phyloP scores from a whole-genome alignment of 2,888 invertebrate species.

The Nipponacmea schrenckii region DNA sequence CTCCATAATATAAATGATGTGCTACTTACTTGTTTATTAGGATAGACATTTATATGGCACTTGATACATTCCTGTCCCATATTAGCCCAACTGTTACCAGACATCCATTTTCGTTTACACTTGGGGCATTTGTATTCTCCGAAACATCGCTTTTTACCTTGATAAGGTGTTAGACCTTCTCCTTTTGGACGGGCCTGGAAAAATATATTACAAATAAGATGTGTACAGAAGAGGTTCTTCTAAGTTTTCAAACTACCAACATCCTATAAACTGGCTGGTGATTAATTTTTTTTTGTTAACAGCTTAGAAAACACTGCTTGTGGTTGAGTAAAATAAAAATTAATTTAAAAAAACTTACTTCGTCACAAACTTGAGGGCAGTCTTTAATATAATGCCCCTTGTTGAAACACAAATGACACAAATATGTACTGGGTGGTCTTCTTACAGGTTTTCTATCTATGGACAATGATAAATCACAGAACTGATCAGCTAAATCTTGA shows the following conservation, averaged over 20 bases:
- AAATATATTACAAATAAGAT: background rate
- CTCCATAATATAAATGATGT: no score
- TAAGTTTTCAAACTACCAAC: no score
- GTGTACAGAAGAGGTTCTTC: no score
- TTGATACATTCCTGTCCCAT: constrained; percentile 91
- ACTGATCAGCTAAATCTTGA: constrained; percentile 66
- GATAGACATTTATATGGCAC: constrained; percentile 88
- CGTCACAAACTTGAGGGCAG: constrained; percentile 80
- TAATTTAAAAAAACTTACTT: background rate
- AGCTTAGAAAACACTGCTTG: background rate
- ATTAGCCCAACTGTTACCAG: constrained; percentile 91
- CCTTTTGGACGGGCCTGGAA: constrained; percentile 82
- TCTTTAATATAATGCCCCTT: constrained; percentile 89
- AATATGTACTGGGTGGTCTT: constrained; percentile 80
- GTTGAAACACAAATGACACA: constrained; percentile 87
- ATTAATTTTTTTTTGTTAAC: no score
- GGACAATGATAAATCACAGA: constrained; percentile 73
- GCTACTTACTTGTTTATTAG: constrained; percentile 83
- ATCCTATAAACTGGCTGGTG: no score
- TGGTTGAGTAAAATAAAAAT: background rate
- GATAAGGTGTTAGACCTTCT: constrained; percentile 87
- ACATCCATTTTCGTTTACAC: constrained; percentile 93
- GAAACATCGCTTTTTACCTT: constrained; percentile 89
- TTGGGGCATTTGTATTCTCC: constrained; percentile 92
- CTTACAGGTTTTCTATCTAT: constrained; percentile 73